phyloP scores from a whole-genome alignment of 1,140 invertebrate species.

The Diprion similis region DNA sequence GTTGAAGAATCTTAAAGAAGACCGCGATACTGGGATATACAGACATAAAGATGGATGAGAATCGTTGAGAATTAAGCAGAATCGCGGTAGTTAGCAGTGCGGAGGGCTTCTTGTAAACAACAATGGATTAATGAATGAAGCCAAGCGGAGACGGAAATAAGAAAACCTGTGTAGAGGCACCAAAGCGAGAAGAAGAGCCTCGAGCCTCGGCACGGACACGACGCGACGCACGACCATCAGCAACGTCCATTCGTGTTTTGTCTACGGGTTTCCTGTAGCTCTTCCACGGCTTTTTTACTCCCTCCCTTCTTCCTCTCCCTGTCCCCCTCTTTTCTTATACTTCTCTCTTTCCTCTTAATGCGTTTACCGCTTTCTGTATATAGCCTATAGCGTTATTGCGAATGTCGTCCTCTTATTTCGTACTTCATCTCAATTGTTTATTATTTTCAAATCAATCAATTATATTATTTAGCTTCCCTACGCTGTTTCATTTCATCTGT shows the following conservation, averaged over 20 bases:
- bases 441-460: too few relatives aligned
- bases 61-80: background rate
- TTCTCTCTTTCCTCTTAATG: background rate
- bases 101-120: constrained; percentile 50
- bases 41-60: too few relatives aligned
- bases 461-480: too few relatives aligned
- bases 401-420: too few relatives aligned
- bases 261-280: background rate
- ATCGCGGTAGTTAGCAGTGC: background rate
- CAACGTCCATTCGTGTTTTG: constrained; percentile 5
- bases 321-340: background rate
- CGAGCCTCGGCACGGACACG: constrained; percentile 13
- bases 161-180: too few relatives aligned
- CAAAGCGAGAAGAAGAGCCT: too few relatives aligned
- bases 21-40: too few relatives aligned
- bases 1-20: too few relatives aligned
- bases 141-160: constrained; percentile 29
- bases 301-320: constrained; percentile 15
- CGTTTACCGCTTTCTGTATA: too few relatives aligned
- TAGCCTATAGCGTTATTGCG: too few relatives aligned
- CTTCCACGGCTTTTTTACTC: constrained; percentile 9
- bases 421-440: too few relatives aligned
- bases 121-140: constrained; percentile 51
- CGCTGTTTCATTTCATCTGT: too few relatives aligned
- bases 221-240: background rate